Conservation (phyloP, 1,140 invertebrate species). For the Diploscapter pachys region DNA sequence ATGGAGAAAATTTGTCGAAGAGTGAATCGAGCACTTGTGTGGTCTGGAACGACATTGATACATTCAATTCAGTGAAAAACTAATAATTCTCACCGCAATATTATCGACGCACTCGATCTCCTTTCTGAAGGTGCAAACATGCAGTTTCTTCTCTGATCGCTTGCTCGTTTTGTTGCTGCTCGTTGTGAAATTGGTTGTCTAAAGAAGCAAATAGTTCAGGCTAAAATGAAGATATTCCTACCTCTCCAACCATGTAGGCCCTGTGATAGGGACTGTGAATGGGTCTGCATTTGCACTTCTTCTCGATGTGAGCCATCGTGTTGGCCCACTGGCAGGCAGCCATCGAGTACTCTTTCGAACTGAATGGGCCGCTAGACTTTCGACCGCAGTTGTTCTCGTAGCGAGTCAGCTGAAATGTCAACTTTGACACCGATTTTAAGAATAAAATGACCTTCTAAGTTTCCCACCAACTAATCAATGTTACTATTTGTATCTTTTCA, state of each 20-base stretch:
- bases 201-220: conserved; percentile 15
- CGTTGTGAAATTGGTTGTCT: background rate
- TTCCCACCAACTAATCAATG: too few species aligned
- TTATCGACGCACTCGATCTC: conserved; percentile 37
- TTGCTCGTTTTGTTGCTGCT: background rate
- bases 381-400: conserved; percentile 37
- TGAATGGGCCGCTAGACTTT: conserved; percentile 20
- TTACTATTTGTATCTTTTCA: too few species aligned
- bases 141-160: conserved; percentile 8
- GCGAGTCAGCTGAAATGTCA: conserved; percentile 25
- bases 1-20: too few species aligned
- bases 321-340: conserved; percentile 38
- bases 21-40: too few species aligned
- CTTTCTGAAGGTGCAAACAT: conserved; percentile 30
- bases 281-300: conserved; percentile 36
- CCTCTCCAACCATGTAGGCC: too few species aligned
- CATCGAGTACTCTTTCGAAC: conserved; percentile 35
- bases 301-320: conserved; percentile 30
- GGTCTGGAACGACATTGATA: too few species aligned
- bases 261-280: conserved; percentile 21
- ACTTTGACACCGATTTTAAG: background rate
- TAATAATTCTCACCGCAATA: too few species aligned
- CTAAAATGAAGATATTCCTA: conserved; percentile 26
- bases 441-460: background rate
- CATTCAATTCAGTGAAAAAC: too few species aligned